Base-by-base conservation (phyloP, 2,888 invertebrate species). In the Sepioteuthis lessoniana region DNA sequence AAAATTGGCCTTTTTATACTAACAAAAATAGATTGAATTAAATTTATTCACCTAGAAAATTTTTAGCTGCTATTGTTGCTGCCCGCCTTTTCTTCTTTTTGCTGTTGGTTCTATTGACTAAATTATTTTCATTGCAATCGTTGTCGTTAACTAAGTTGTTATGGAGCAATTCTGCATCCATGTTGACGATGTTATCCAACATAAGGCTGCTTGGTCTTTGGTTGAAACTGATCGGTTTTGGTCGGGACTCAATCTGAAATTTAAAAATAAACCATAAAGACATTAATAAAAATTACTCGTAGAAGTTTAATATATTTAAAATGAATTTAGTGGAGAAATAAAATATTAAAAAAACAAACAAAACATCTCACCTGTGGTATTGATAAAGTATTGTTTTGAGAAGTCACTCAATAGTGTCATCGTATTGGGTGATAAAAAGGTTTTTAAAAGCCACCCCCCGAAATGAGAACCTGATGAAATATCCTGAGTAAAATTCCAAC, bases 31-130 rank as follows among this genome's bases (percentile, higher is more conserved):
- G 3, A 16, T 76, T 16, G 25, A 21, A 25, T 21, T 5, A 55
- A 55, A 4, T 76, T 60, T 60, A 31, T 60, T 95, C 94, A 97
- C 97, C 97, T 93, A 95, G 94, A 95, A 97, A 97, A 94, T 96
- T 96, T 94, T 96, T 96, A 25, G 96, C 96, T 94, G 96, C 95
- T 95, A 95, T 95, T 94, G 96, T 96, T 90, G 96, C 95, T 94
- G 97, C 96, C 94, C 96, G 95, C 94, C 96, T 95, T 94, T 96
- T 96, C 94, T 96, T 96, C 94, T 96, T 96, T 94, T 94, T 94
- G 46, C 95, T 95, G 94, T 95, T 96, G 93, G 93, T 95, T 93
- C 94, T 94, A 94, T 94, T 91, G 94, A 93, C 93, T 60, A 94
- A 94, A 91, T 94, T 94, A 94, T 94, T 91, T 94, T 94, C 94